Base-by-base conservation (phyloP, 2,888 invertebrate species). In the Blastobasis lacticolella region DNA sequence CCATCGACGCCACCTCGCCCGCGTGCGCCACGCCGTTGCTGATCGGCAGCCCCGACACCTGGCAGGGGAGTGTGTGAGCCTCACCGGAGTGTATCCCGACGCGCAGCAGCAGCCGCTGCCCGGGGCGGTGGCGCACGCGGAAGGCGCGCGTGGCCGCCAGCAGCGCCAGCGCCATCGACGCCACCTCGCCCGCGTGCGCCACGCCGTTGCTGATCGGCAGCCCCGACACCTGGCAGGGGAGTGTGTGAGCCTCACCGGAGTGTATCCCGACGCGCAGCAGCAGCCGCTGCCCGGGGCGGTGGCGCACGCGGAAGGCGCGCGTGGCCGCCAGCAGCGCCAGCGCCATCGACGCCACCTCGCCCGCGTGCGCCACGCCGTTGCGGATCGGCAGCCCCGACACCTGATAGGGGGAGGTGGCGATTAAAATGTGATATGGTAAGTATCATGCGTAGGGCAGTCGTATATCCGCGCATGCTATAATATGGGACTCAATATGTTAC, bases 331-430 rank as follows among this genome's bases (percentile, higher is more conserved):
- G 88, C 50, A 98, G 88, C 60, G 95, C 94, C 50, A 98, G 80
- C 1, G 97, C 97, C 97, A 98, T 97, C 7, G 96, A 93, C 8
- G 97, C 96, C 61, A 98, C 95, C 87, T 98, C 97, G 3, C 95
- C 94, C 1, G 97, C 98, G 78, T 98, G 98, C 51, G 93, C 89
- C 68, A 94, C 93, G 38, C 95, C 96, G 76, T 97, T 97, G 54
- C 95, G 91, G 51, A 96, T 91, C 0, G 98, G 98, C 43, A 98
- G 86, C 0, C 98, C 98, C 37, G 94, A 94, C 38, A 95, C 94
- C 93, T 94, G 61, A 23, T 3, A 23, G 23, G 23, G 23, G 23
- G 23, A 23, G 3, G 23, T 23, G 23, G 23, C 2, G 23, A 1
- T 23, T 23, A 23, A 23, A n/a, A n/a, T n/a, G n/a, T n/a, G n/a